Evolutionary conservation across 2,113 vertebrate genomes (phyloP).

Genomic region (Tringa solitaria): DNA sequence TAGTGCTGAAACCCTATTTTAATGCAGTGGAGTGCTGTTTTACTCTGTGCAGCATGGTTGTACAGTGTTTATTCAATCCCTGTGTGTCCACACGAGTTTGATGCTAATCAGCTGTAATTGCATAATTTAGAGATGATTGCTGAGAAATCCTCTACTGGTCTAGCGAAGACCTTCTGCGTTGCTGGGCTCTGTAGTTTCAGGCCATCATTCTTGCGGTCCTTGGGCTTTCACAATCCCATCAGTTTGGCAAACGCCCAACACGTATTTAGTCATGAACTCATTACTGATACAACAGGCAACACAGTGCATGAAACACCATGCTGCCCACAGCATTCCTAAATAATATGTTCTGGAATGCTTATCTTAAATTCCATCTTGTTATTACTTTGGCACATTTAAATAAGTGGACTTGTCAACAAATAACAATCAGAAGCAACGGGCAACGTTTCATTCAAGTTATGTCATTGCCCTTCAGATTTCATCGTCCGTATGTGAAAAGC

Average conservation of each 20-base stretch:
- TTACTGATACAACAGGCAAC: slow-evolving; percentile 68
- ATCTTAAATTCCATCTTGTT: slow-evolving; percentile 63
- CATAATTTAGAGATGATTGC: slow-evolving; percentile 50
- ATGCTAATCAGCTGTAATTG: slow-evolving; percentile 56
- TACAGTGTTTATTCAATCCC: slow-evolving; percentile 8
- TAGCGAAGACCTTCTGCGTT: slow-evolving; percentile 1
- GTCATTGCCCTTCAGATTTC: neutral
- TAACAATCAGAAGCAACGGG: slow-evolving; percentile 14
- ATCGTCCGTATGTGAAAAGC: neutral
- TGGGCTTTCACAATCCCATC: slow-evolving; percentile 57
- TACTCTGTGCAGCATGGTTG: neutral
- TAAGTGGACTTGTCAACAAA: slow-evolving; percentile 69
- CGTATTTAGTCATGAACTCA: slow-evolving; percentile 70
- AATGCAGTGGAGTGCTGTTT: neutral
- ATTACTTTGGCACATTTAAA: slow-evolving; percentile 49
- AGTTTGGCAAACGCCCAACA: slow-evolving; percentile 58
- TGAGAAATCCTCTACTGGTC: slow-evolving; percentile 18
- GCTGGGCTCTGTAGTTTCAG: slow-evolving; percentile 34
- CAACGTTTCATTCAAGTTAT: slow-evolving; percentile 20
- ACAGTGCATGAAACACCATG: slow-evolving; percentile 59
- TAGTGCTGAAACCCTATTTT: neutral
- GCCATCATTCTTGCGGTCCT: slow-evolving; percentile 27
- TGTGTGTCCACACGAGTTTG: slow-evolving; percentile 35
- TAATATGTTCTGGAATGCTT: slow-evolving; percentile 70
- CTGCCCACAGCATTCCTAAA: slow-evolving; percentile 61